Evolutionary conservation across 2,113 vertebrate species (phyloP), one percentile per base, ranked within the genome.

Genomic region (Stegastes partitus): DNA sequence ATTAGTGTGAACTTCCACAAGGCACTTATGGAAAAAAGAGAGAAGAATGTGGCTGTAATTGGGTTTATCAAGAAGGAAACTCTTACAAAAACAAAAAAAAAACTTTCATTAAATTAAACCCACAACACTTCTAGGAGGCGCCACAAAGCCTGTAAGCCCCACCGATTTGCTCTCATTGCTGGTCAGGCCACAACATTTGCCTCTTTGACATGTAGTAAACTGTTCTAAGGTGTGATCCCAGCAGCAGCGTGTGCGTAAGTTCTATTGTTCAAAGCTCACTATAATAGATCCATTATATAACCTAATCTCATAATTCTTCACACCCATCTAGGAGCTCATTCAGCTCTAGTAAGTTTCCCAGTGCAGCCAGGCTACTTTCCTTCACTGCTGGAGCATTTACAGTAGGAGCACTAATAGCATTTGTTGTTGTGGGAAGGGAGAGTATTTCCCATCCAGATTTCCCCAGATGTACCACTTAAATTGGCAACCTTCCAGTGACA

Each of bases 11-110:
- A 25, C 9, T 1, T 21, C 22, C 25, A 34, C 9, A 2, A 3
- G 1, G 21, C 22, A 44, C 23, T 66, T 58, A 9, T 1, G 8
- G 21, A 53, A 65, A 66, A n/a, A 25, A 11, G 22, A 3, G 4
- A n/a, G 6, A 66, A 19, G 22, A 54, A 23, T 14, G 11, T n/a
- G 11, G 6, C 19, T 47, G 25, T 22, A 51, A 58, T 50, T 54
- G n/a, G 25, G 25, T 49, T 68, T 42, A 55, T 82, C 12, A 26
- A 80, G 22, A 11, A 5, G 2, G 19, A 66, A 56, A 21, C 53
- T 59, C 12, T 55, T 44, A 65, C 26, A 61, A 57, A 22, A 69
- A 65, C 26, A 61, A 57, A 22, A 69, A 69, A 22, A 65, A 70
- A 22, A 16, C 16, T 18, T 50, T 56, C 16, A 51, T 62, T 37